phyloP scores from a whole-genome alignment of 2,113 vertebrate species.

The Nicator chloris region DNA sequence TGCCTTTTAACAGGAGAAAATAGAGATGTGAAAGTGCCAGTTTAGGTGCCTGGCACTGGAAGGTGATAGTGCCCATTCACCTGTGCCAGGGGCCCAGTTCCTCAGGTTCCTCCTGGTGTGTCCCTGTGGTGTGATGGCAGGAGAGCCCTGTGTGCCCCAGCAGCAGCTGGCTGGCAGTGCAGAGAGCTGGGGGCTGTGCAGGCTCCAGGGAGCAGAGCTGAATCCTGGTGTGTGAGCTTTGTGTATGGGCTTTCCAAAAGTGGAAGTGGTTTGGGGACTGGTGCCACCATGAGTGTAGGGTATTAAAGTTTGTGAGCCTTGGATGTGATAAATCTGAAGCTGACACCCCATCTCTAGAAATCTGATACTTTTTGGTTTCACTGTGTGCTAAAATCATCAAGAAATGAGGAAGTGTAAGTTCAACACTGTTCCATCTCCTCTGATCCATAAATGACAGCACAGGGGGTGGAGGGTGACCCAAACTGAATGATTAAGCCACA shows the following conservation, averaged over 20 bases:
- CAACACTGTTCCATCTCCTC: not conserved
- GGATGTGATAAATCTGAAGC: not conserved
- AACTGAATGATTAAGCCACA: not conserved
- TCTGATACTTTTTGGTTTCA: not conserved
- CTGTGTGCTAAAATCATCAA: not conserved
- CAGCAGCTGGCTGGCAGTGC: not conserved
- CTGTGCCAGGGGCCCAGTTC: not conserved
- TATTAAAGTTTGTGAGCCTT: not conserved
- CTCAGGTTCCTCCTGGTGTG: not conserved
- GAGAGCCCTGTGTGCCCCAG: not conserved
- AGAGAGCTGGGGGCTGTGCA: not conserved
- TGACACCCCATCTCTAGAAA: not conserved
- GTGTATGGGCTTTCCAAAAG: not conserved
- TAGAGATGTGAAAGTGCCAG: not conserved
- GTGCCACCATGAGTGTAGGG: rapidly evolving
- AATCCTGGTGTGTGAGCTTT: not conserved
- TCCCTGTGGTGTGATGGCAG: not conserved
- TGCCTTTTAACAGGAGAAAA: not conserved
- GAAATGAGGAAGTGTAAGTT: not conserved
- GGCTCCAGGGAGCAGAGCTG: not conserved
- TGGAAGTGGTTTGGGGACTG: not conserved
- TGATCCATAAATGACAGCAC: not conserved
- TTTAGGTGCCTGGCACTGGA: not conserved
- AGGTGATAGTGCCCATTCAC: not conserved
- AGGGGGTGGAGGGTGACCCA: not conserved